Conservation (phyloP, 2,797 vertebrate genomes). For the Novumbra hubbsi region DNA sequence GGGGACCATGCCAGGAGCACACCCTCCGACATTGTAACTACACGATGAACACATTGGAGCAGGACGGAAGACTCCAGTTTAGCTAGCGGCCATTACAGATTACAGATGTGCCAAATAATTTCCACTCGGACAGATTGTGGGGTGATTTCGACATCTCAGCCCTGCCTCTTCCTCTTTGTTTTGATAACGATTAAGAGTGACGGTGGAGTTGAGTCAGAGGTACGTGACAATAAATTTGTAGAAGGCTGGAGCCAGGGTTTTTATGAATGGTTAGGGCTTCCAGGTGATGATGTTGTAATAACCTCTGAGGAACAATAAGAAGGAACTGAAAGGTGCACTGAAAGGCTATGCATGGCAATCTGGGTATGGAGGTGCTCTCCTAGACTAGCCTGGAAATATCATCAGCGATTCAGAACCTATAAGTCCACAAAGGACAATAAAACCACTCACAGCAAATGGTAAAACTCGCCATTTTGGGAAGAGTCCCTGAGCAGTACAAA, state of each 20-base stretch:
- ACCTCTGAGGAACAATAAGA: constrained; percentile 33
- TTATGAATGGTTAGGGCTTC: constrained; percentile 43
- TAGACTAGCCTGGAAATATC: constrained; percentile 8
- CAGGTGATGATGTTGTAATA: constrained; percentile 51
- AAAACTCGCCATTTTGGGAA: neutral
- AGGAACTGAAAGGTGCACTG: neutral
- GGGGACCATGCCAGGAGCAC: no score
- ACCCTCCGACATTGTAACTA: no score
- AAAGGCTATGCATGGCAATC: neutral
- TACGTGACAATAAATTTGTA: constrained; percentile 12
- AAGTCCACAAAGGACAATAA: neutral
- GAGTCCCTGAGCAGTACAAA: constrained; percentile 1
- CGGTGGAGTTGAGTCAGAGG: neutral
- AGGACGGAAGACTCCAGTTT: no score
- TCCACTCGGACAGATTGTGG: no score
- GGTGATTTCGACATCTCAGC: no score
- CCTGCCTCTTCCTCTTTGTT: neutral
- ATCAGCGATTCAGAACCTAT: neutral
- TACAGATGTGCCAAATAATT: no score
- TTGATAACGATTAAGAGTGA: neutral
- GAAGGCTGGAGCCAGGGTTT: constrained; percentile 23
- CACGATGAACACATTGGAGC: no score
- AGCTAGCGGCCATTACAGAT: no score
- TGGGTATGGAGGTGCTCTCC: constrained; percentile 15
- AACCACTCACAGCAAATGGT: constrained; percentile 23